These are phyloP conservation scores for Salarias fasciatus DNA, from an alignment of 2,797 vertebrate species.

Conservation along the genomic window DNA sequence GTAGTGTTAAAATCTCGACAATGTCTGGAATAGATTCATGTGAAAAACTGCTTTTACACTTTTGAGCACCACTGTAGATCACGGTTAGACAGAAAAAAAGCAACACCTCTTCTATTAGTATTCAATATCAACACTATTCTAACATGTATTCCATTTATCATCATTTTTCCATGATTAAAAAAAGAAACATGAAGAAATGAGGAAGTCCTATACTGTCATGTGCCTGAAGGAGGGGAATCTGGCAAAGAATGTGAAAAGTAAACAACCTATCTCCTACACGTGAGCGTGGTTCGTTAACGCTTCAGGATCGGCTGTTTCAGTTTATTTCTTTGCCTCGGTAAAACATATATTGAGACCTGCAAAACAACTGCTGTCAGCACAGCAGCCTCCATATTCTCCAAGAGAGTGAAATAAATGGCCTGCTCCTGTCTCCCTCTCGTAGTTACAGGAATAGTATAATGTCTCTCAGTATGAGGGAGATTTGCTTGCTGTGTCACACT, in stretches of 20 bases:
- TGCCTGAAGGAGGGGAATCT: too few species aligned
- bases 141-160: too few species aligned
- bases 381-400: background rate
- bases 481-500: slow-evolving; percentile 23
- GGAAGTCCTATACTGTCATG: too few species aligned
- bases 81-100: too few species aligned
- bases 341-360: slow-evolving; percentile 3
- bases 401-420: background rate
- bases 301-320: background rate
- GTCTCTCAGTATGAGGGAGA: slow-evolving; percentile 10
- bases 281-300: background rate
- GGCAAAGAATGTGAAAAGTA: background rate
- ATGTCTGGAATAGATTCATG: too few species aligned
- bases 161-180: too few species aligned
- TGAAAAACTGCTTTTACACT: too few species aligned
- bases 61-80: too few species aligned
- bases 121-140: too few species aligned
- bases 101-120: too few species aligned
- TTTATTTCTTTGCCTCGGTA: background rate
- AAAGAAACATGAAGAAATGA: too few species aligned
- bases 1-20: too few species aligned
- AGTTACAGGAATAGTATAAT: background rate
- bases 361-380: background rate
- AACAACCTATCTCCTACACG: background rate
- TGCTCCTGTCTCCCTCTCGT: slow-evolving; percentile 5